These are phyloP conservation scores for Hyperoplus immaculatus DNA, from an alignment of 2,797 vertebrate species.

Conservation along the genomic window DNA sequence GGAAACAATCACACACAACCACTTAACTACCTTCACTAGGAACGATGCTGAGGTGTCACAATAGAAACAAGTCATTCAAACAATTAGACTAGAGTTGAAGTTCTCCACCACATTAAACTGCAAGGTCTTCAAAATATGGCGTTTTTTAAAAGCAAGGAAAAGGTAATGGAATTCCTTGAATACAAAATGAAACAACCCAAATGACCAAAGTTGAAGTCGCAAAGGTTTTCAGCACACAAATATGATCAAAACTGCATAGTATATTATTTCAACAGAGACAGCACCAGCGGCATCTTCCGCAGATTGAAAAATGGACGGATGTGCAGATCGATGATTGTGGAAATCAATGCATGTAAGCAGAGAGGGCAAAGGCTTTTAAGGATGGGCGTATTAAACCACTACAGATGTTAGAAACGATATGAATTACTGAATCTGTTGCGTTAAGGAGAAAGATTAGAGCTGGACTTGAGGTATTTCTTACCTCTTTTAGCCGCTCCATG, in stretches of 20 bases:
- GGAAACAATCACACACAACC: neutral
- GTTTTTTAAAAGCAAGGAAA: neutral
- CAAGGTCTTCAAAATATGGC: neutral
- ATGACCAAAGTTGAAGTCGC: neutral
- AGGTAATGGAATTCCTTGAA: neutral
- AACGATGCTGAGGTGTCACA: neutral
- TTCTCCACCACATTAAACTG: neutral
- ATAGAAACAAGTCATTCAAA: neutral
- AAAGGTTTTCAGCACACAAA: conserved; percentile 10
- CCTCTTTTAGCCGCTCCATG: conserved; percentile 99
- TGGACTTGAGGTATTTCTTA: conserved; percentile 67
- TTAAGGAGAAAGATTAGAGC: neutral
- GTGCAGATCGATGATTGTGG: conserved; percentile 53
- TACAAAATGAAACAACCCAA: neutral
- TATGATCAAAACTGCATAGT: neutral
- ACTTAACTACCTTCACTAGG: neutral
- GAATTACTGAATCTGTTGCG: neutral
- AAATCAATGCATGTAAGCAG: conserved; percentile 47
- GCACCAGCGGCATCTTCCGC: conserved; percentile 91
- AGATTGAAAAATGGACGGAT: conserved; percentile 57
- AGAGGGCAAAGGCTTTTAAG: conserved; percentile 47
- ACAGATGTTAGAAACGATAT: conserved; percentile 12
- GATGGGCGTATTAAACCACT: conserved; percentile 7
- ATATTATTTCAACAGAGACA: conserved; percentile 88
- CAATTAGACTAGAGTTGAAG: conserved; percentile 9